These are phyloP conservation scores for Athene noctua DNA, from an alignment of 2,113 vertebrate genomes.

Conservation along the genomic window DNA sequence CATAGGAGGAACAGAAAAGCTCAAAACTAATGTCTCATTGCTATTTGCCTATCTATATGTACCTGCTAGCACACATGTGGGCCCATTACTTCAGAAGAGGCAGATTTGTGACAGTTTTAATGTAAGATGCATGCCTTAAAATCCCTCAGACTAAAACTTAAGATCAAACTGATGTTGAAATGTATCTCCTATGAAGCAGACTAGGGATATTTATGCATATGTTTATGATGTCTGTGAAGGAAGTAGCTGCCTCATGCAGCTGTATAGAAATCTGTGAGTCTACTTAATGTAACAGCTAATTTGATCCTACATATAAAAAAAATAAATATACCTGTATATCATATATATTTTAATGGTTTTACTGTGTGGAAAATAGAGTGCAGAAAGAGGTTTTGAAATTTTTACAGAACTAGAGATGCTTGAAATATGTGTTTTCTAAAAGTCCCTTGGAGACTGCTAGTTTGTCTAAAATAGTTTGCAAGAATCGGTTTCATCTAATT, in stretches of 20 bases:
- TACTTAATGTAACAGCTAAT: background rate
- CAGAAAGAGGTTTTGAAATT: background rate
- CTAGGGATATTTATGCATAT: accelerated
- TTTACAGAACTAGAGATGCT: background rate
- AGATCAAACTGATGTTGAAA: background rate
- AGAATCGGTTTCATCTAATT: background rate
- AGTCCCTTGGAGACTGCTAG: background rate
- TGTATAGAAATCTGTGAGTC: background rate
- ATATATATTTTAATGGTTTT: background rate
- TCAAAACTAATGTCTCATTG: background rate
- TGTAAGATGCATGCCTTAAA: background rate
- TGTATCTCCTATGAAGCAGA: background rate
- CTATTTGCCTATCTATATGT: background rate
- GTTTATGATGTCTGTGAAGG: background rate
- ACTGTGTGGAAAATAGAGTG: background rate
- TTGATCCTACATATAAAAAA: background rate
- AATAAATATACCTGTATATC: background rate
- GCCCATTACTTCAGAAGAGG: background rate
- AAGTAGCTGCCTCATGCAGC: background rate
- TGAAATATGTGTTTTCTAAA: background rate
- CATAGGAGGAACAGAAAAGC: background rate
- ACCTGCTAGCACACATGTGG: background rate
- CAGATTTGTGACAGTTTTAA: background rate
- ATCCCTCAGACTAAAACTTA: background rate
- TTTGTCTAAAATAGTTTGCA: background rate